A percentile compares a stretch with the other conserved stretches of the same genome.
phyloP scores from a whole-genome alignment of 2,113 vertebrate genomes.

The Excalfactoria chinensis region DNA sequence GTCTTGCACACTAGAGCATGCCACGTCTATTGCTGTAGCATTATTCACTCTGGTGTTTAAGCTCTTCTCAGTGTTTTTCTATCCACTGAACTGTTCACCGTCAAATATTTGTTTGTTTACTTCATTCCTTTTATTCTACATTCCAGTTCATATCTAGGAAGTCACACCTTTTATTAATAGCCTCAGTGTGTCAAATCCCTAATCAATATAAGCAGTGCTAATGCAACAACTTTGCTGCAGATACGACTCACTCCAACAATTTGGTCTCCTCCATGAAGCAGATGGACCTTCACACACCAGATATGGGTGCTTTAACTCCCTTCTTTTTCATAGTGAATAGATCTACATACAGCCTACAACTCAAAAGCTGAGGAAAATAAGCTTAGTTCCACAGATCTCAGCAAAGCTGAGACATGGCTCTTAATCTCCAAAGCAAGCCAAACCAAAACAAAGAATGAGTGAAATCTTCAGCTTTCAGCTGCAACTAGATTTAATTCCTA shows the following conservation, averaged over 20 bases:
- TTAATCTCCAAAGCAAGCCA: background rate
- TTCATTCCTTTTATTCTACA: background rate
- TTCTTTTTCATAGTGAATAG: background rate
- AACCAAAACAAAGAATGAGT: background rate
- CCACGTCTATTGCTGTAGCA: background rate
- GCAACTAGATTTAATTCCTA: background rate
- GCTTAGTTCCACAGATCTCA: background rate
- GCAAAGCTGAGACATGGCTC: background rate
- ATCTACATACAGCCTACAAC: background rate
- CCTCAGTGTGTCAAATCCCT: background rate
- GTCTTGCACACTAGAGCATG: background rate
- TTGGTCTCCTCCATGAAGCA: background rate
- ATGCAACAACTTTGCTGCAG: rapidly evolving
- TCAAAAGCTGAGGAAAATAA: background rate
- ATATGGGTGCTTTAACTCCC: background rate
- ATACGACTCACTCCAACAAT: background rate
- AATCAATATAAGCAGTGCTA: background rate
- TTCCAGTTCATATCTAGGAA: background rate
- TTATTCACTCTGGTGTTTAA: background rate
- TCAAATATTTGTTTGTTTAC: background rate
- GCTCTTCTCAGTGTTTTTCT: background rate
- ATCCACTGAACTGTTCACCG: background rate
- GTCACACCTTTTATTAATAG: background rate
- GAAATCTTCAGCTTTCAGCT: background rate
- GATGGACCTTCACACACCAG: background rate